phyloP scores from a whole-genome alignment of 2,888 invertebrate species.

The Scrobipalpa costella region DNA sequence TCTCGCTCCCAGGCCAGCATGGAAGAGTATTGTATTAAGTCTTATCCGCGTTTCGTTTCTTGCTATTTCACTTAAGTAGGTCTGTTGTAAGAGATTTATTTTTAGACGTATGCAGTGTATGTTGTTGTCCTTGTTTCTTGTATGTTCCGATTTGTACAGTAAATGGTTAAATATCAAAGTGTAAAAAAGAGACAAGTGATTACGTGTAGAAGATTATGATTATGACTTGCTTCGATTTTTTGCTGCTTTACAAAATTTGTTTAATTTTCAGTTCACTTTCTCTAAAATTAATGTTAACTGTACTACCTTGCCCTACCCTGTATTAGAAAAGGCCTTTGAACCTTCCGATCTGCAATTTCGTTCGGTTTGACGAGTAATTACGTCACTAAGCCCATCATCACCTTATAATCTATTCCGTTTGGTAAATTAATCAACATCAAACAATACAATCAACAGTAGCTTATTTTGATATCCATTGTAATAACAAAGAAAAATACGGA shows the following conservation, averaged over 20 bases:
- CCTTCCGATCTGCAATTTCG: constrained; percentile 33
- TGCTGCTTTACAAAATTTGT: neutral
- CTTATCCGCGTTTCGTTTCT: too few species aligned
- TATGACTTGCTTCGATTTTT: neutral
- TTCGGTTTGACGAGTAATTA: constrained; percentile 52
- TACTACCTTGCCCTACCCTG: neutral
- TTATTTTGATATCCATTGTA: constrained; percentile 44
- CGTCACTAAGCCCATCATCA: constrained; percentile 48
- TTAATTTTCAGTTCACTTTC: neutral
- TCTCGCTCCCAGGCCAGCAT: too few species aligned
- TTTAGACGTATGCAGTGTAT: too few species aligned
- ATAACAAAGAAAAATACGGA: constrained; percentile 32
- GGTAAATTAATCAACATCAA: constrained; percentile 76
- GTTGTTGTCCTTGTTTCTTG: too few species aligned
- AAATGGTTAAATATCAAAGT: too few species aligned
- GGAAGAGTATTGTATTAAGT: too few species aligned
- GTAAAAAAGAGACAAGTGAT: too few species aligned
- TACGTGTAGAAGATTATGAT: too few species aligned
- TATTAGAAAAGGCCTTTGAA: constrained; percentile 17
- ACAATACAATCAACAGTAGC: constrained; percentile 59
- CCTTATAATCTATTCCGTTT: constrained; percentile 73
- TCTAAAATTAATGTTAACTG: neutral
- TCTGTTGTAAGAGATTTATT: too few species aligned
- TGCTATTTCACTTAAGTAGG: too few species aligned
- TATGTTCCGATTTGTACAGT: too few species aligned